phyloP scores from a whole-genome alignment of 2,888 invertebrate genomes.

The Harmothoe impar region DNA sequence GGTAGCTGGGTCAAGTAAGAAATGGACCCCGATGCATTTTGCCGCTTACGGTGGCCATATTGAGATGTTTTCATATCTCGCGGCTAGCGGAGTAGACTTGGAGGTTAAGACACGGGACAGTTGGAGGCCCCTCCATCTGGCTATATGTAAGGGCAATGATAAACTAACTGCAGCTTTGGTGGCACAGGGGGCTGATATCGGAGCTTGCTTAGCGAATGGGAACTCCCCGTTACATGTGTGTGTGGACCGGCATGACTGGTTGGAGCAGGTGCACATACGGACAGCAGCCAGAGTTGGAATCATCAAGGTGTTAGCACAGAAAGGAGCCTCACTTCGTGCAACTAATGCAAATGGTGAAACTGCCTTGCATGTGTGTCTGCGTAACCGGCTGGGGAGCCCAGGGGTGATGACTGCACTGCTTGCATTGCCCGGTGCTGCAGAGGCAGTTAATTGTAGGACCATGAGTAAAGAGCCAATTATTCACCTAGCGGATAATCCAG shows the following conservation, averaged over 20 bases:
- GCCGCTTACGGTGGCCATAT: slow-evolving; percentile 5
- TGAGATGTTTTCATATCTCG: not conserved
- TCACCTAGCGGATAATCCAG: not conserved
- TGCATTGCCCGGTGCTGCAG: not conserved
- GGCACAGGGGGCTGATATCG: not conserved
- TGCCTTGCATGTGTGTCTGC: not conserved
- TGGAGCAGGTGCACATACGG: not conserved
- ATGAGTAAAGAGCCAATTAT: not conserved
- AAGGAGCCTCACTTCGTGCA: not conserved
- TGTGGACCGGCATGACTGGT: not conserved
- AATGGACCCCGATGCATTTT: slow-evolving; percentile 5
- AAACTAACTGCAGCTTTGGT: not conserved
- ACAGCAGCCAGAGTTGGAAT: not conserved
- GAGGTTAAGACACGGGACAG: not conserved
- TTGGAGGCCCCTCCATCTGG: not conserved
- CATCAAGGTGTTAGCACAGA: not conserved
- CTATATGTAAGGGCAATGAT: not conserved
- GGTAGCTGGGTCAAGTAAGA: no score
- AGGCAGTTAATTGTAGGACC: not conserved
- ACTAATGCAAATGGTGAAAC: not conserved
- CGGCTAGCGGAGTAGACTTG: not conserved
- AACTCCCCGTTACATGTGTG: slow-evolving; percentile 10
- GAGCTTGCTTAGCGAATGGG: not conserved
- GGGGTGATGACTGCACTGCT: not conserved
- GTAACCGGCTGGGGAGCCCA: not conserved